A percentile compares a stretch with the other conserved stretches of the same genome.
These are phyloP conservation scores for Lordiphosa fenestrarum DNA, from an alignment of 2,888 invertebrate genomes.

Conservation along the genomic window DNA sequence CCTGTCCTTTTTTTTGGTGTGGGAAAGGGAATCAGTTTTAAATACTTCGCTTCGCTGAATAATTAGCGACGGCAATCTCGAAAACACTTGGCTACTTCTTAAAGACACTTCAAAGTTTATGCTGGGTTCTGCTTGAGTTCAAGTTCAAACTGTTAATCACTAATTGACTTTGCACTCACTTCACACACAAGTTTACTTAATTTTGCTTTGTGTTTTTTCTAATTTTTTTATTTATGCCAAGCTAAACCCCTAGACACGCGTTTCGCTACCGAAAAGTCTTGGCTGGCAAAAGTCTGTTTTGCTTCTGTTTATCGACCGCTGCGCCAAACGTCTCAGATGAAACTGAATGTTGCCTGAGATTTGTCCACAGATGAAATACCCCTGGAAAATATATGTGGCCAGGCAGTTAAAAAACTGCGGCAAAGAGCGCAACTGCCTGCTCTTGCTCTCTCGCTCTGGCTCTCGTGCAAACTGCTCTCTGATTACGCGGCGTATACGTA, in stretches of 20 bases:
- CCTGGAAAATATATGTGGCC: conserved; percentile 62
- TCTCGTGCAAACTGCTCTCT: conserved; percentile 2
- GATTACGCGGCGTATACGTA: conserved; percentile 48
- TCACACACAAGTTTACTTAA: conserved; percentile 18
- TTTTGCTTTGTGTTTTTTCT: neutral
- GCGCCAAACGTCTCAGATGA: conserved; percentile 80
- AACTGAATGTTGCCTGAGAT: conserved; percentile 76
- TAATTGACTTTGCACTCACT: conserved; percentile 11
- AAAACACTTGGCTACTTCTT: conserved; percentile 1
- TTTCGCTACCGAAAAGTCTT: conserved; percentile 27
- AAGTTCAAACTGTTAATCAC: conserved; percentile 2
- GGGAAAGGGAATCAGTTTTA: conserved; percentile 6
- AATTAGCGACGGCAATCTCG: conserved; percentile 44
- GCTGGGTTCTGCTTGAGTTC: neutral
- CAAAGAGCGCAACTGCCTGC: conserved; percentile 57
- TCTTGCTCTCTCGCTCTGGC: conserved; percentile 29
- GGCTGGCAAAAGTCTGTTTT: conserved; percentile 10
- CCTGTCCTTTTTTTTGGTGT: too few relatives aligned
- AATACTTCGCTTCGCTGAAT: conserved; percentile 1
- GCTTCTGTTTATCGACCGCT: conserved; percentile 71
- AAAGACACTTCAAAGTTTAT: neutral
- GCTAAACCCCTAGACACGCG: conserved; percentile 36
- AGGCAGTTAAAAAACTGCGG: conserved; percentile 55
- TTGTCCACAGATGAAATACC: conserved; percentile 67
- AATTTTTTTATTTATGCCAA: conserved; percentile 17